Evolutionary conservation across 2,888 invertebrate genomes (phyloP).

Genomic region (Cyaniris semiargus): DNA sequence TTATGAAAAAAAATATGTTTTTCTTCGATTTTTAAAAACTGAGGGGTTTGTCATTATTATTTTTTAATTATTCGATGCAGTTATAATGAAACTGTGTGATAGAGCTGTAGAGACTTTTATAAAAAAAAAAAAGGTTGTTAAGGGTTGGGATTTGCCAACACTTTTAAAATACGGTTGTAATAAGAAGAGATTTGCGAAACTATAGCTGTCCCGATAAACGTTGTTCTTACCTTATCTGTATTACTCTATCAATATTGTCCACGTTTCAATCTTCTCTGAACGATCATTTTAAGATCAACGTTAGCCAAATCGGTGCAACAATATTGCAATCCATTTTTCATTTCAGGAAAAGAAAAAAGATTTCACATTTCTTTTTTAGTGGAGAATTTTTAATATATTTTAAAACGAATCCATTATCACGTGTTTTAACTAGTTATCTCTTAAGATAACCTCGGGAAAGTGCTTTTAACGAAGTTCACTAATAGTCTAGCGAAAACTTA

Average conservation of each 20-base stretch:
- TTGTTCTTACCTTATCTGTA: too few species aligned
- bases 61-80: too few species aligned
- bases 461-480: conserved; percentile 19
- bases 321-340: too few species aligned
- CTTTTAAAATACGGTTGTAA: too few species aligned
- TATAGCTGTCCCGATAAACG: too few species aligned
- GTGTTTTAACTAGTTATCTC: conserved; percentile 30
- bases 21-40: not conserved
- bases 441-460: not conserved
- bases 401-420: conserved; percentile 26
- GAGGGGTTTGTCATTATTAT: not conserved
- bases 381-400: not conserved
- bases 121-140: too few species aligned
- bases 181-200: too few species aligned
- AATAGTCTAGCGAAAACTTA: conserved; percentile 6
- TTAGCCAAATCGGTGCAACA: not conserved
- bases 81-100: too few species aligned
- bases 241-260: too few species aligned
- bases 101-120: too few species aligned
- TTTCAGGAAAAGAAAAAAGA: not conserved
- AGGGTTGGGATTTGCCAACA: too few species aligned
- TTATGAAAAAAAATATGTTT: conserved; percentile 3
- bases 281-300: not conserved
- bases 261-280: too few species aligned
- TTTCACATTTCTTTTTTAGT: not conserved